Percentiles rank a stretch among this genome's conserved stretches.
Evolutionary conservation across 1,140 invertebrate genomes (phyloP).

Genomic region (Phenacoccus solenopsis): DNA sequence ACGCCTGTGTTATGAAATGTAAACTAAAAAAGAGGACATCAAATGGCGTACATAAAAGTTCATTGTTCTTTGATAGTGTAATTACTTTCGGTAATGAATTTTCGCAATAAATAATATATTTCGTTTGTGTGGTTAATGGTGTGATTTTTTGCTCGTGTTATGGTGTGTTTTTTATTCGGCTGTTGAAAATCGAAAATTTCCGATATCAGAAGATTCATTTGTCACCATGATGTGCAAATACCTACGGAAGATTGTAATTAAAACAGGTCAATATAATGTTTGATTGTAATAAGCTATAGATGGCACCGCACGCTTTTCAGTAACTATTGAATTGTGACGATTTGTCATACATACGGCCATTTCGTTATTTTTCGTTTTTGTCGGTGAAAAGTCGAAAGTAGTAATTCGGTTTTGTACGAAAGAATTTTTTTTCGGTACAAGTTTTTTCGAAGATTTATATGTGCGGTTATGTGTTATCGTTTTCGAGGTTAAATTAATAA

Average conservation of each 20-base stretch:
- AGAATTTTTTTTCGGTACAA: not conserved
- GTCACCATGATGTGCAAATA: constrained; percentile 1
- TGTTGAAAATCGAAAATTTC: not conserved
- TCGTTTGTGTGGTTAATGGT: not conserved
- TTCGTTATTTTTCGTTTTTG: not conserved
- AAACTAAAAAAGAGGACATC: not conserved
- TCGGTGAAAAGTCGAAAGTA: not conserved
- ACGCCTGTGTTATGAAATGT: constrained; percentile 3
- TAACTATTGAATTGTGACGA: constrained; percentile 2
- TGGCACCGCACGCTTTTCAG: not conserved
- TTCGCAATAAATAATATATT: not conserved
- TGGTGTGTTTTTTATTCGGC: not conserved
- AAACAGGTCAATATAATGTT: constrained; percentile 3
- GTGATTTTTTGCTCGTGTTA: not conserved
- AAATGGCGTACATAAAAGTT: constrained; percentile 2
- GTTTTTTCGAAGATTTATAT: too few species aligned
- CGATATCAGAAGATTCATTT: not conserved
- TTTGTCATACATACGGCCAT: constrained; percentile 1
- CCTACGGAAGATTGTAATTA: constrained; percentile 1
- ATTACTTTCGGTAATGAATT: not conserved
- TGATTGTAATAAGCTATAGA: constrained; percentile 3
- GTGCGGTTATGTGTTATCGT: not conserved
- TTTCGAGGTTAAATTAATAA: constrained; percentile 3
- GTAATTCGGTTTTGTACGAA: not conserved
- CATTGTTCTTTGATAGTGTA: constrained; percentile 2